These are phyloP conservation scores for Crotalus horridus DNA, from an alignment of 2,113 vertebrate genomes.

Conservation along the genomic window DNA sequence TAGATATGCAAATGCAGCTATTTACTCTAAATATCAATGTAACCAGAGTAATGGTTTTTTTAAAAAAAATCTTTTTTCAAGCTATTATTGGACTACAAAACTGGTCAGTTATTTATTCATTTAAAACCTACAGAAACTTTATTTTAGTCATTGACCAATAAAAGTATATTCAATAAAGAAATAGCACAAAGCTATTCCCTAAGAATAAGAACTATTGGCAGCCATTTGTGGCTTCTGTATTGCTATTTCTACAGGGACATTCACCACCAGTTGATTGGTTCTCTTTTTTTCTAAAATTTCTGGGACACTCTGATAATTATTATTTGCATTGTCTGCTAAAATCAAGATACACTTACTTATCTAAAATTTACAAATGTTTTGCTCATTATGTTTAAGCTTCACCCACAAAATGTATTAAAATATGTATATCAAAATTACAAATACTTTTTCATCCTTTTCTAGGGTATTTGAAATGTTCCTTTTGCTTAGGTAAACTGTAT, in stretches of 20 bases:
- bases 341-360: background rate
- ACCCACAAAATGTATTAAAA: background rate
- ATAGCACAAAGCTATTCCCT: background rate
- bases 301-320: background rate
- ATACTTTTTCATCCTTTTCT: background rate
- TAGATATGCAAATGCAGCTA: background rate
- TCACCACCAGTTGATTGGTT: background rate
- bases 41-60: background rate
- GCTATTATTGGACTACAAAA: background rate
- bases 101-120: background rate
- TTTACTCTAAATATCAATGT: background rate
- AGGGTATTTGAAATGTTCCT: background rate
- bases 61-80: background rate
- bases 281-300: background rate
- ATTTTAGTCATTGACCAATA: background rate
- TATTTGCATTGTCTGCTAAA: background rate
- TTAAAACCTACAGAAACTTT: background rate
- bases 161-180: background rate
- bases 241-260: background rate
- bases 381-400: background rate
- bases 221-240: background rate
- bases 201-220: background rate
- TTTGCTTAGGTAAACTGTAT: background rate
- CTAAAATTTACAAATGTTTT: background rate
- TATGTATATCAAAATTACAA: background rate